Evolutionary conservation across 2,113 vertebrate species (phyloP).

Genomic region (Mystacornis crossleyi): DNA sequence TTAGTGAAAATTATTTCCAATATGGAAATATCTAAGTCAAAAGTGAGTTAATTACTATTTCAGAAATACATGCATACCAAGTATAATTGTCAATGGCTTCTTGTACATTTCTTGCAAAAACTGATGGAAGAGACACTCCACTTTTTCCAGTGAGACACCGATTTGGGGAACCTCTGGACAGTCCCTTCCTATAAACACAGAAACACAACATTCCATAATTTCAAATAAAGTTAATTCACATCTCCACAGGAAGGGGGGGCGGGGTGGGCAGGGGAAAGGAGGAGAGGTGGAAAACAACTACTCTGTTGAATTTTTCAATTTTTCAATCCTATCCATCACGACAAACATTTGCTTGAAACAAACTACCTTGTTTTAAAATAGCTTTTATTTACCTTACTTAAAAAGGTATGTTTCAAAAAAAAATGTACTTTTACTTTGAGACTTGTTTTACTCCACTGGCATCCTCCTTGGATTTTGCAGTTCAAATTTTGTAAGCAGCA

Average conservation of each 20-base stretch:
- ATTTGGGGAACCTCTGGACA: conserved; percentile 42
- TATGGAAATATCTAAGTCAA: neutral
- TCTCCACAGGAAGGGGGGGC: fast-evolving
- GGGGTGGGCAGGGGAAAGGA: neutral
- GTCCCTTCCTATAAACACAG: conserved; percentile 66
- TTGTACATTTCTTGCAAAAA: conserved; percentile 68
- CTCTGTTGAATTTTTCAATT: neutral
- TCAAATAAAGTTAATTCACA: neutral
- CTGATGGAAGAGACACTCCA: conserved; percentile 46
- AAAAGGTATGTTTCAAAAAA: neutral
- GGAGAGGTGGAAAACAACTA: neutral
- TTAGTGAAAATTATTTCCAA: neutral
- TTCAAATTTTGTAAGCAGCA: neutral
- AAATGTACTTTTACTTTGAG: neutral
- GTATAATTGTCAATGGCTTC: conserved; percentile 66
- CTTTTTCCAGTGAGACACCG: conserved; percentile 32
- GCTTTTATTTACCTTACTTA: neutral
- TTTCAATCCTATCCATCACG: neutral
- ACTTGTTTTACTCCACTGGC: neutral
- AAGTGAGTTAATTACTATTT: neutral
- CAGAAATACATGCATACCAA: conserved; percentile 58
- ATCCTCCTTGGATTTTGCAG: neutral
- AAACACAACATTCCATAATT: neutral
- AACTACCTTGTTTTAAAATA: neutral
- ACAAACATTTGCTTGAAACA: neutral